Percentiles rank a stretch among this genome's conserved stretches.
Conservation (phyloP, 2,113 vertebrate species). For the Paracanthobrama guichenoti region DNA sequence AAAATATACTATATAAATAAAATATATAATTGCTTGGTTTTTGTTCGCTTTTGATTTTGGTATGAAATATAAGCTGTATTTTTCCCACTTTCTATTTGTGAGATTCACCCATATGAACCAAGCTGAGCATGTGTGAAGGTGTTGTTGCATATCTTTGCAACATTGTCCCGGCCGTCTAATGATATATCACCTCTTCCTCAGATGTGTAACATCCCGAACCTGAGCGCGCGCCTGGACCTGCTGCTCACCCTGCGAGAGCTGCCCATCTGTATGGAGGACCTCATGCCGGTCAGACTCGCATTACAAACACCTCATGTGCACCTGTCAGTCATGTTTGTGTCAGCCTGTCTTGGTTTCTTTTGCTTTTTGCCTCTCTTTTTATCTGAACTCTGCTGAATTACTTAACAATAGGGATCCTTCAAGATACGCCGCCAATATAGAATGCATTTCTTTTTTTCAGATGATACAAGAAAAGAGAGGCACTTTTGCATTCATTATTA, state of each 20-base stretch:
- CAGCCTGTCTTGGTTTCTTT: not conserved
- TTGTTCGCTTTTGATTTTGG: not conserved
- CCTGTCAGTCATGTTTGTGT: not conserved
- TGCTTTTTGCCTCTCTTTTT: not conserved
- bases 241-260: conserved; percentile 80
- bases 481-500: conserved; percentile 31
- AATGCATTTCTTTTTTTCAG: not conserved
- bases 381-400: conserved; percentile 31
- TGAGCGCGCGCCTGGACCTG: conserved; percentile 77
- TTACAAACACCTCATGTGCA: conserved; percentile 10
- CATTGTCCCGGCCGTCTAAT: not conserved
- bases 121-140: not conserved
- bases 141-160: not conserved
- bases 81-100: not conserved
- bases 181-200: conserved; percentile 55
- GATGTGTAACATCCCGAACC: conserved; percentile 83
- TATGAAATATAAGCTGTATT: not conserved
- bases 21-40: not conserved
- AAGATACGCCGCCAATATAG: not conserved
- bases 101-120: not conserved
- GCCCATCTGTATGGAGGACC: conserved; percentile 74
- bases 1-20: not conserved
- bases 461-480: not conserved
- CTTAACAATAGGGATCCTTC: not conserved
- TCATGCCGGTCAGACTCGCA: conserved; percentile 75